Conservation (phyloP, 2,797 vertebrate genomes). For the Alfaro cultratus region DNA sequence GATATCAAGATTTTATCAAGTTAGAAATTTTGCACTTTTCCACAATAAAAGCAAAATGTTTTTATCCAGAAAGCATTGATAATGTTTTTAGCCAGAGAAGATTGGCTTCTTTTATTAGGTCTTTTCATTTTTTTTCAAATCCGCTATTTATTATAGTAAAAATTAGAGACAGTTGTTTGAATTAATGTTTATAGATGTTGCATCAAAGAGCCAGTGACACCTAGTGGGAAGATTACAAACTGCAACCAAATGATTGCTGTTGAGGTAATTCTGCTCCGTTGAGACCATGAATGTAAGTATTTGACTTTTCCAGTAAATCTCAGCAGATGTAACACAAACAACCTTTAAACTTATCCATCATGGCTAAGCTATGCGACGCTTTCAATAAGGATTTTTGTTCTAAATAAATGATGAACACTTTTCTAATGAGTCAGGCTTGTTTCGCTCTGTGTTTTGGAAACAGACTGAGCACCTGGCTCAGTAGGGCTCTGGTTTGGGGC, state of each 20-base stretch:
- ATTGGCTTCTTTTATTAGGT: neutral
- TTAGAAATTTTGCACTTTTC: neutral
- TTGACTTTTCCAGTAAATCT: neutral
- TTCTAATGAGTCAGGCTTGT: slow-evolving; percentile 48
- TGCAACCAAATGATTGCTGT: neutral
- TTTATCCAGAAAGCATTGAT: too few species aligned
- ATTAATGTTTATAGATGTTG: neutral
- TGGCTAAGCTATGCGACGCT: neutral
- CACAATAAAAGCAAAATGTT: neutral
- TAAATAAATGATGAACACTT: slow-evolving; percentile 23
- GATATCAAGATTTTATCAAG: neutral
- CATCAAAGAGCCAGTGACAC: neutral
- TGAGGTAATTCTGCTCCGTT: neutral
- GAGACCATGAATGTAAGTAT: neutral
- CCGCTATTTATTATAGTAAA: too few species aligned
- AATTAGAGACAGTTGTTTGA: neutral
- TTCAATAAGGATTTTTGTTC: slow-evolving; percentile 1
- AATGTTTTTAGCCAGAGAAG: too few species aligned
- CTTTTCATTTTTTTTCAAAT: neutral
- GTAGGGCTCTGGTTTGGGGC: slow-evolving; percentile 75
- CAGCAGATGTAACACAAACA: neutral
- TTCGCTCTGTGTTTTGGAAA: slow-evolving; percentile 54
- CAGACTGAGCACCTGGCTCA: slow-evolving; percentile 69
- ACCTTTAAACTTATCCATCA: neutral
- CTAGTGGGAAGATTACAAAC: neutral